Evolutionary conservation across 2,888 invertebrate genomes (phyloP).

Genomic region (Lasiommata megera): DNA sequence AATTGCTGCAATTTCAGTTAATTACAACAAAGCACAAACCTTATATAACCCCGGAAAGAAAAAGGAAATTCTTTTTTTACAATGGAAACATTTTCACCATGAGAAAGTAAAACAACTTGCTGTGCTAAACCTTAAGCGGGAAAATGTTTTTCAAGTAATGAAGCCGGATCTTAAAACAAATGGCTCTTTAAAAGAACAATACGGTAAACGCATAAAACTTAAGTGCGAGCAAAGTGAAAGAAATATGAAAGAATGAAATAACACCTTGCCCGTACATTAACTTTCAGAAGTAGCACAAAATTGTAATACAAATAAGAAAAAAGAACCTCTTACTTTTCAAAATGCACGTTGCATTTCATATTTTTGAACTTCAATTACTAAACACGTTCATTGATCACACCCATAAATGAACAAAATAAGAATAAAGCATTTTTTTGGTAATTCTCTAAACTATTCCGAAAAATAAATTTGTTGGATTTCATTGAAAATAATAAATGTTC

Average conservation of each 20-base stretch:
- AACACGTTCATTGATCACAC: too few species aligned
- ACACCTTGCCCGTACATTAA: conserved; percentile 15
- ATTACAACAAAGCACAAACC: conserved; percentile 11
- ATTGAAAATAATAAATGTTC: too few species aligned
- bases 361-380: too few species aligned
- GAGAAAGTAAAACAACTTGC: conserved; percentile 27
- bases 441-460: too few species aligned
- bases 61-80: conserved; percentile 18
- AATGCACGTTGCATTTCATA: neutral
- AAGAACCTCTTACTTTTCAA: neutral
- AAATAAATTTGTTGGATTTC: too few species aligned
- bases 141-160: conserved; percentile 21
- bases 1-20: conserved; percentile 14
- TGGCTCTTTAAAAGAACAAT: conserved; percentile 31
- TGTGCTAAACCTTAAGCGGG: conserved; percentile 16
- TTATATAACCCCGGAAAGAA: conserved; percentile 14
- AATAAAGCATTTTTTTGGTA: too few species aligned
- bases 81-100: conserved; percentile 24
- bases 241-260: conserved; percentile 20
- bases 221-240: conserved; percentile 19
- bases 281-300: neutral
- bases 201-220: conserved; percentile 29
- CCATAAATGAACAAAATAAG: too few species aligned
- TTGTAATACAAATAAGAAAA: neutral
- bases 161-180: conserved; percentile 26